phyloP scores from a whole-genome alignment of 2,113 vertebrate species.

The Sclerurus mexicanus region DNA sequence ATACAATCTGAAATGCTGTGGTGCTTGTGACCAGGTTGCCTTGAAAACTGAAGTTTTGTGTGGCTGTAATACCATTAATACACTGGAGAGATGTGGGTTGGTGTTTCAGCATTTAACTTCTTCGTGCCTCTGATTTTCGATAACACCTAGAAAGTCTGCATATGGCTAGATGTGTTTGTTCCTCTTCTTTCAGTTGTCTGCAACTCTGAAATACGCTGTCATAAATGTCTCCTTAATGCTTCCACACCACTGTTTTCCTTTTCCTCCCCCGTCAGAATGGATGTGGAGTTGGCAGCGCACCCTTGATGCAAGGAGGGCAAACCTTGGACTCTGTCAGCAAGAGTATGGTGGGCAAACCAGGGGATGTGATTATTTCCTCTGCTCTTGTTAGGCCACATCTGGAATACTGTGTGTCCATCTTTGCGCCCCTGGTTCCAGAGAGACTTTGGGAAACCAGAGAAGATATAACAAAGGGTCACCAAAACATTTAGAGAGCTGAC shows the following conservation, averaged over 20 bases:
- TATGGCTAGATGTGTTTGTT: not conserved
- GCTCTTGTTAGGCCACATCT: not conserved
- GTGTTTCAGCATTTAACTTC: not conserved
- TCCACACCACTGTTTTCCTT: not conserved
- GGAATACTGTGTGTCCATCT: not conserved
- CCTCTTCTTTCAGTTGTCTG: not conserved
- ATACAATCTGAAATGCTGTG: not conserved
- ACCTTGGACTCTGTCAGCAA: not conserved
- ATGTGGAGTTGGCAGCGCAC: not conserved
- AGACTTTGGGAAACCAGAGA: not conserved
- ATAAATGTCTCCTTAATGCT: not conserved
- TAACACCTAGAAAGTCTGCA: not conserved
- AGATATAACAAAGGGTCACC: not conserved
- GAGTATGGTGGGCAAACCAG: not conserved
- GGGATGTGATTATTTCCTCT: not conserved
- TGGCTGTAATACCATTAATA: not conserved
- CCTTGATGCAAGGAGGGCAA: not conserved
- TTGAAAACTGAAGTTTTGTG: not conserved
- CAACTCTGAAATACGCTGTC: not conserved
- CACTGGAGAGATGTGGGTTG: fast-evolving
- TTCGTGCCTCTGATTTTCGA: not conserved
- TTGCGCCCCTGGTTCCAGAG: not conserved
- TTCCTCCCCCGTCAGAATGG: not conserved
- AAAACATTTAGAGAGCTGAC: not conserved
- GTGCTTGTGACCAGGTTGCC: not conserved